These are phyloP conservation scores for Blennius ocellaris DNA, from an alignment of 2,113 vertebrate species.

Conservation along the genomic window DNA sequence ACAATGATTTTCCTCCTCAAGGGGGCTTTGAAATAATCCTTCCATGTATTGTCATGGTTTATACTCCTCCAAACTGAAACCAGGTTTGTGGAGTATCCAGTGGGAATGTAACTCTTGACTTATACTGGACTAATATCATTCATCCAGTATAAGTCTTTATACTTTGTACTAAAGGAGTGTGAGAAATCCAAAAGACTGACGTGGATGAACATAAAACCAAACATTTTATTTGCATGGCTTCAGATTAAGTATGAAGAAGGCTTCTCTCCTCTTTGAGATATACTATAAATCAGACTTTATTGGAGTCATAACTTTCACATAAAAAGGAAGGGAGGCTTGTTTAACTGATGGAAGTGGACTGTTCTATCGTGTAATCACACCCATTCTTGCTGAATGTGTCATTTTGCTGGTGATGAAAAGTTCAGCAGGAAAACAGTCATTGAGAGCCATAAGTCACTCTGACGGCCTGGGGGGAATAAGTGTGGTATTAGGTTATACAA, in stretches of 20 bases:
- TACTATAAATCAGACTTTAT: conserved; percentile 8
- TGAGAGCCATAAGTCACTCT: conserved; percentile 26
- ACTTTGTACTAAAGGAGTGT: background rate
- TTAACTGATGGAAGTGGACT: conserved; percentile 12
- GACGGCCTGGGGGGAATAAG: conserved; percentile 13
- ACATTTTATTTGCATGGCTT: conserved; percentile 5
- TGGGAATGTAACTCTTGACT: background rate
- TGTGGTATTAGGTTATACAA: conserved; percentile 35
- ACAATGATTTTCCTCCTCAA: no score
- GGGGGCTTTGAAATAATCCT: no score
- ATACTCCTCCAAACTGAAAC: background rate
- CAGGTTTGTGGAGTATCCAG: background rate
- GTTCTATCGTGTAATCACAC: conserved; percentile 2
- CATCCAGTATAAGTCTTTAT: no score
- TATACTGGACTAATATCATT: background rate
- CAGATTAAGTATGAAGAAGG: background rate
- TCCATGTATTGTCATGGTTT: background rate
- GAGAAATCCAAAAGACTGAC: background rate
- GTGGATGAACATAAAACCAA: conserved; percentile 18
- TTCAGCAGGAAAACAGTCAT: conserved; percentile 43
- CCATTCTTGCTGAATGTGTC: conserved; percentile 47
- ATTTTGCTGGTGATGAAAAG: conserved; percentile 31
- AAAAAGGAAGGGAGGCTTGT: conserved; percentile 3
- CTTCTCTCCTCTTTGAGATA: background rate
- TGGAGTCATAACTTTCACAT: conserved; percentile 15